Conservation (phyloP, 2,888 invertebrate species). For the Drosophila borborema region DNA sequence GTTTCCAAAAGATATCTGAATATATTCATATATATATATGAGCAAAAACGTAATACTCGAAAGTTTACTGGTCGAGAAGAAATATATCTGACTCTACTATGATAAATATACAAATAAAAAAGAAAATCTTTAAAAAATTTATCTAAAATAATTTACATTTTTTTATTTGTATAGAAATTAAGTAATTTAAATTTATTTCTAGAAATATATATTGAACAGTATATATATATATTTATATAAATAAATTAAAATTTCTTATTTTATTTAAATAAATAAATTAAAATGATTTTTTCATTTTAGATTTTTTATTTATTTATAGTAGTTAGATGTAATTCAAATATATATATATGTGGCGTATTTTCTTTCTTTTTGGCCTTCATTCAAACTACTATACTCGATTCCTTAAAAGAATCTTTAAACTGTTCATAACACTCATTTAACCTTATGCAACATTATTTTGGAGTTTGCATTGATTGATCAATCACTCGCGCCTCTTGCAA, state of each 20-base stretch:
- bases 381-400: background rate
- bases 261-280: too few species aligned
- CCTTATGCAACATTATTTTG: background rate
- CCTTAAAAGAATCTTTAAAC: background rate
- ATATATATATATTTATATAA: too few species aligned
- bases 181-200: too few species aligned
- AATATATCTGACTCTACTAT: background rate
- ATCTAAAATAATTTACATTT: too few species aligned
- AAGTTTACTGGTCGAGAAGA: background rate
- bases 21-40: too few species aligned
- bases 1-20: background rate
- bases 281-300: too few species aligned
- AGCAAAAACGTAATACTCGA: background rate
- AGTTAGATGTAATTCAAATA: too few species aligned
- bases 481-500: conserved; percentile 1
- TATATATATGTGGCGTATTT: too few species aligned
- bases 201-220: too few species aligned
- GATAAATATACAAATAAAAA: background rate
- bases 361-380: background rate
- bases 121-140: background rate
- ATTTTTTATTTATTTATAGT: too few species aligned
- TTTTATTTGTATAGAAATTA: too few species aligned
- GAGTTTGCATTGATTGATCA: background rate
- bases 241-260: too few species aligned
- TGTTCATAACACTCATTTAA: background rate